Base-by-base conservation (phyloP, 92 coral and sea anemone species). In the Porites divaricata region DNA sequence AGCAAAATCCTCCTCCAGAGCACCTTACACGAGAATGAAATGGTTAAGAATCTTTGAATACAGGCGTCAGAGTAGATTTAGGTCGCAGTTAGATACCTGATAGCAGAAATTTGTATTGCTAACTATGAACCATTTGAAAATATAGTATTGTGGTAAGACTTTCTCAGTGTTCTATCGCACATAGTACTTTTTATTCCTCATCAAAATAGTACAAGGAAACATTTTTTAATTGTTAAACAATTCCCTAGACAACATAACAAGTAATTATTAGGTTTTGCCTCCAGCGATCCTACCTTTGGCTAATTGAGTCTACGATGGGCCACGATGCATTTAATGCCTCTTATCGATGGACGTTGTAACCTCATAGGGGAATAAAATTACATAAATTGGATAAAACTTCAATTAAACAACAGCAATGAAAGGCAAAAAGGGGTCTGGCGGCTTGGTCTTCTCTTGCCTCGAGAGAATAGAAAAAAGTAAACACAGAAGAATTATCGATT, bases 201-300 rank as follows among this genome's bases (percentile, higher is more conserved):
- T 35, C 5, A 35, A 24, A 14, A 53, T 15, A 70, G 19, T 70
- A 45, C 9, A 15, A 41, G 12, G 9, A 70, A 70, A 70, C 74
- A 70, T 70, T 70, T 70, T 41, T 70, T 2, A 15, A 25, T 52
- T 51, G 54, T 13, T 71, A 71, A 71, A 71, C 58, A 71, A 71
- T 49, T 71, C 41, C 57, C 75, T 6, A 9, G 76, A 72, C 59
- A 28, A 72, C 76, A 45, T 48, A n/a, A 57, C 58, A 35, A 35
- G 45, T 35, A 41, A 48, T 45, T 71, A 21, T 25, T 68, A 12
- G 49, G 15, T 26, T 25, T 28, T 26, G 16, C 16, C 19, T 54
- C 59, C 59, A 54, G 2, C 59, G 13, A 54, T 11, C 17, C 17
- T 8, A 48, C 10, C 4, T 72, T 51, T 49, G 4, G 23, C 14